A percentile compares a stretch with the other conserved stretches of the same genome.
phyloP scores from a whole-genome alignment of 2,888 invertebrate species.

The Dinocampus coccinellae region DNA sequence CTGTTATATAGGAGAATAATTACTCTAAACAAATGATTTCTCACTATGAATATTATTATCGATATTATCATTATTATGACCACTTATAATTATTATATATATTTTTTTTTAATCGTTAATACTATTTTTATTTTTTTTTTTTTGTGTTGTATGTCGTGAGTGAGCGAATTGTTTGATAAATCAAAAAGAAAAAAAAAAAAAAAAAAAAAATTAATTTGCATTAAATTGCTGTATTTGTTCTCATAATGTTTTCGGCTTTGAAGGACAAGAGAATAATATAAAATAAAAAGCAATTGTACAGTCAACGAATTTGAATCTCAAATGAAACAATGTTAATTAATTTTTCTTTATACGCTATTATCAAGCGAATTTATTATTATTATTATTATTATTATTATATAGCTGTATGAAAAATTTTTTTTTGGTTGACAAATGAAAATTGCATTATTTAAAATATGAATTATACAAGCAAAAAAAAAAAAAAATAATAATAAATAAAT shows the following conservation, averaged over 20 bases:
- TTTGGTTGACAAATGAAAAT: neutral
- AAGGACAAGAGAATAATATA: neutral
- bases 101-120: conserved; percentile 39
- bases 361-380: neutral
- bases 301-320: neutral
- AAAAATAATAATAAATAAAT: no score
- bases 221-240: neutral
- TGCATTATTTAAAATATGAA: neutral
- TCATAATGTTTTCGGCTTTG: neutral
- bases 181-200: conserved; percentile 20
- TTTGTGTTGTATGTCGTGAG: neutral
- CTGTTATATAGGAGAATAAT: conserved; percentile 66
- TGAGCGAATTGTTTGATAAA: neutral
- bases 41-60: conserved; percentile 53
- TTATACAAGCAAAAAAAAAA: neutral
- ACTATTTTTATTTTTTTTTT: no score
- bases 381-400: neutral
- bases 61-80: conserved; percentile 56
- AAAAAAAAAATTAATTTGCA: conserved; percentile 7
- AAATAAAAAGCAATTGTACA: neutral
- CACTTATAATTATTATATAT: conserved; percentile 45
- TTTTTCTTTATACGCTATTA: neutral
- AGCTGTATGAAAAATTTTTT: neutral
- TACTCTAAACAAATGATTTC: conserved; percentile 61
- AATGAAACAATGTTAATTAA: neutral